These are phyloP conservation scores for Eupithecia tripunctaria DNA, from an alignment of 2,888 invertebrate species.

Conservation along the genomic window DNA sequence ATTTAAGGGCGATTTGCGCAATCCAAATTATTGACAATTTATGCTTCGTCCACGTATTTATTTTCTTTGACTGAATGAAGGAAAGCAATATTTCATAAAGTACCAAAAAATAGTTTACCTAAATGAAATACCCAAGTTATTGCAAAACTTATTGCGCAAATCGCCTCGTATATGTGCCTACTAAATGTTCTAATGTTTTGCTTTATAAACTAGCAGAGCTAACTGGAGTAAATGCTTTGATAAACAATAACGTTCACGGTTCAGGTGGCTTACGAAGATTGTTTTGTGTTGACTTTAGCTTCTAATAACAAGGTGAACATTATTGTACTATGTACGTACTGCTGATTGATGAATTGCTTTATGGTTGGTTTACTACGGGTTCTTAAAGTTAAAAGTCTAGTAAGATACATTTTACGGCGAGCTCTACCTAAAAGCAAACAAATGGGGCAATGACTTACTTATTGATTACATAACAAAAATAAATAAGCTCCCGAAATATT, in stretches of 20 bases:
- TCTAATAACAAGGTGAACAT: conserved; percentile 39
- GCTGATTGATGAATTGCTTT: conserved; percentile 38
- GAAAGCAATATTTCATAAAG: no score
- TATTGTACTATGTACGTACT: conserved; percentile 27
- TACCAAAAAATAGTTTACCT: background rate
- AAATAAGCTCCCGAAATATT: background rate
- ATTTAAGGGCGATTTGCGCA: conserved; percentile 20
- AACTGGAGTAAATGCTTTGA: conserved; percentile 36
- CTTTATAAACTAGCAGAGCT: conserved; percentile 40
- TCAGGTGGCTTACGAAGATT: conserved; percentile 30
- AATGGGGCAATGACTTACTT: background rate
- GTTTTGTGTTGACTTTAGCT: conserved; percentile 38
- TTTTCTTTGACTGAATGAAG: no score
- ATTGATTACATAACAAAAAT: background rate
- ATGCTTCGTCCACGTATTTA: background rate
- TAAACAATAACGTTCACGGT: conserved; percentile 43
- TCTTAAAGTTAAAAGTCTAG: background rate
- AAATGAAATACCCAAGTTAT: background rate
- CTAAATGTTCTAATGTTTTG: conserved; percentile 33
- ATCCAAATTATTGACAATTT: background rate
- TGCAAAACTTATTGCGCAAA: conserved; percentile 7
- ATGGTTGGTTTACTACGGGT: background rate
- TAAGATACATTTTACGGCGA: background rate
- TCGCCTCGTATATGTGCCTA: conserved; percentile 19
- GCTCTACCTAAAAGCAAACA: background rate